Conservation (phyloP, 1,140 invertebrate genomes). For the Drosophila leontia region DNA sequence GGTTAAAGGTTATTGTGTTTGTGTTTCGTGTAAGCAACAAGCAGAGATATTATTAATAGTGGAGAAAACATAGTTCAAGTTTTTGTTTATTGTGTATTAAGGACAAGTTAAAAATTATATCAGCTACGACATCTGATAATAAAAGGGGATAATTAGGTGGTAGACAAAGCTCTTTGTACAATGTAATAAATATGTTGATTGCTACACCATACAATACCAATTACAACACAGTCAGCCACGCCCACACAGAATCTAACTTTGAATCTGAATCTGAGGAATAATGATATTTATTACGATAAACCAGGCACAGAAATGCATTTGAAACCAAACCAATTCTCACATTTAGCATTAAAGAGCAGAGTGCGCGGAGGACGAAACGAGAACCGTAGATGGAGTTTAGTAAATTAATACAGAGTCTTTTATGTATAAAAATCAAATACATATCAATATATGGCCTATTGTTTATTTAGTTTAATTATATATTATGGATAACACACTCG, state of each 20-base stretch:
- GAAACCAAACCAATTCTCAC: constrained; percentile 63
- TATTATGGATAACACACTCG: constrained; percentile 46
- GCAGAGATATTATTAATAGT: constrained; percentile 18
- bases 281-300: constrained; percentile 22
- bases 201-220: constrained; percentile 48
- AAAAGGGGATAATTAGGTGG: constrained; percentile 73
- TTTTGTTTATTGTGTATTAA: constrained; percentile 68
- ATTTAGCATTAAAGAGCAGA: constrained; percentile 37
- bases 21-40: constrained; percentile 35
- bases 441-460: constrained; percentile 85
- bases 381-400: constrained; percentile 53
- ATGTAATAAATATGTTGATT: constrained; percentile 76
- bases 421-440: constrained; percentile 85
- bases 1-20: constrained; percentile 36
- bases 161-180: constrained; percentile 73
- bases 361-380: constrained; percentile 1
- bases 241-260: constrained; percentile 21
- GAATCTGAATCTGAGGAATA: constrained; percentile 10
- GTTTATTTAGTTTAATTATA: constrained; percentile 82
- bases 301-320: constrained; percentile 79
- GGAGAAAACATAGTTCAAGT: constrained; percentile 53
- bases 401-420: constrained; percentile 77
- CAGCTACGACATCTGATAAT: constrained; percentile 85
- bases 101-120: constrained; percentile 78
- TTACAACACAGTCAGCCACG: constrained; percentile 27